Conservation (phyloP, 2,113 vertebrate species). For the Chrysemys picta region DNA sequence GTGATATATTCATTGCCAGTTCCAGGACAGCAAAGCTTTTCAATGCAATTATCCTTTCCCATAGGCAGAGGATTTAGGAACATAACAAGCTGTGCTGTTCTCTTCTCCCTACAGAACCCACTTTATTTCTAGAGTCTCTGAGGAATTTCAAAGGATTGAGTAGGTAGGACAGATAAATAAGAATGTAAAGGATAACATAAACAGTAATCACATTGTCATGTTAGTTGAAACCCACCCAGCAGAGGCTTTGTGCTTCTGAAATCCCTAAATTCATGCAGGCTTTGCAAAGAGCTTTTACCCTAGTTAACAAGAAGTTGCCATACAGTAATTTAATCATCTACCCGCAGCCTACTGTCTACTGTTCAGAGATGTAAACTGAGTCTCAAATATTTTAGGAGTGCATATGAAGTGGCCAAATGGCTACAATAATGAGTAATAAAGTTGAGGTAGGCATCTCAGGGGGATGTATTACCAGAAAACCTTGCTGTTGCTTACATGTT, state of each 20-base stretch:
- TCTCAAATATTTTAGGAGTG: not conserved
- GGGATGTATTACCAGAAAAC: conserved; percentile 50
- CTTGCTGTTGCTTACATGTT: conserved; percentile 60
- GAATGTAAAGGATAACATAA: not conserved
- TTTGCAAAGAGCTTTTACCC: not conserved
- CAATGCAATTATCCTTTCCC: not conserved
- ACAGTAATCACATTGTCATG: not conserved
- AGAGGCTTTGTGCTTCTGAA: not conserved
- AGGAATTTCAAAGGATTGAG: conserved; percentile 5
- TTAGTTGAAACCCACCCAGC: not conserved
- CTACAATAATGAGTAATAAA: conserved; percentile 32
- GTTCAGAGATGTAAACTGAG: not conserved
- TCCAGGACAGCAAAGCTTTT: not conserved
- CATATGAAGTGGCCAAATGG: not conserved
- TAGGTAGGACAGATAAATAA: not conserved
- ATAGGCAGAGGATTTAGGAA: conserved; percentile 8
- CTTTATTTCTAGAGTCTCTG: conserved; percentile 39
- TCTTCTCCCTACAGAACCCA: not conserved
- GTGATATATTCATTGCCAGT: not conserved
- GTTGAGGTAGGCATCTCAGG: conserved; percentile 56
- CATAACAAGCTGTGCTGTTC: not conserved
- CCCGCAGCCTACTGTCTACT: not conserved
- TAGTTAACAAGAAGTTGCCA: not conserved
- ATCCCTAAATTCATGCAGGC: not conserved
- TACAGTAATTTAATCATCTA: not conserved